These are phyloP conservation scores for Nephrotoma guestfalica DNA, from an alignment of 2,888 invertebrate species.

Conservation along the genomic window DNA sequence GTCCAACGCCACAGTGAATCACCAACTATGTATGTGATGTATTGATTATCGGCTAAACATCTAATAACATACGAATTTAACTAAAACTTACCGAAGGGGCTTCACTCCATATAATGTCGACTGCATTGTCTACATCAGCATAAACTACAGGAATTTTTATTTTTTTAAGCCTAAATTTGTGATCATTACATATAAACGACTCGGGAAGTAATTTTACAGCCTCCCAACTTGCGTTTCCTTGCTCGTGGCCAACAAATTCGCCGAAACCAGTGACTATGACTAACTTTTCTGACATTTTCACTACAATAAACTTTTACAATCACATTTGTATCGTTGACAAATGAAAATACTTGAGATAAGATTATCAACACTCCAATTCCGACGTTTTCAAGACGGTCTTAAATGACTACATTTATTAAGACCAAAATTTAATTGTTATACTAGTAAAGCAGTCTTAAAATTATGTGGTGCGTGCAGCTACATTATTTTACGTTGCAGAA, in stretches of 20 bases:
- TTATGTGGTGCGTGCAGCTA: too few relatives aligned
- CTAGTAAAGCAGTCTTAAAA: too few relatives aligned
- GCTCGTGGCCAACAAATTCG: constrained; percentile 47
- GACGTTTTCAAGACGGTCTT: too few relatives aligned
- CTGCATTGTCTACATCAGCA: constrained; percentile 38
- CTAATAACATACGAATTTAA: neutral
- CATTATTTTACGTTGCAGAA: too few relatives aligned
- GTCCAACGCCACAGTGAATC: constrained; percentile 30
- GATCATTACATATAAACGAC: constrained; percentile 21
- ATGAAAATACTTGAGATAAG: too few relatives aligned
- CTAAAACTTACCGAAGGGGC: constrained; percentile 41
- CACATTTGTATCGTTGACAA: too few relatives aligned
- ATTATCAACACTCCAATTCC: too few relatives aligned
- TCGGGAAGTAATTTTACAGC: constrained; percentile 46
- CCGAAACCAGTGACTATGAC: constrained; percentile 60
- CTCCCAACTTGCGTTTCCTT: constrained; percentile 64
- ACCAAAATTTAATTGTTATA: too few relatives aligned
- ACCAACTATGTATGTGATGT: constrained; percentile 20
- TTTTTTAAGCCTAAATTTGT: constrained; percentile 35
- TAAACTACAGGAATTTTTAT: constrained; percentile 50
- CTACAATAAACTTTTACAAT: neutral
- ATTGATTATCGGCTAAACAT: neutral
- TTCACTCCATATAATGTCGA: constrained; percentile 47
- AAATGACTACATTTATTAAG: too few relatives aligned
- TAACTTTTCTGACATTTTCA: constrained; percentile 6